A percentile compares a stretch with the other conserved stretches of the same genome.
phyloP scores from a whole-genome alignment of 2,113 vertebrate genomes.

The Oncorhynchus tshawytscha region DNA sequence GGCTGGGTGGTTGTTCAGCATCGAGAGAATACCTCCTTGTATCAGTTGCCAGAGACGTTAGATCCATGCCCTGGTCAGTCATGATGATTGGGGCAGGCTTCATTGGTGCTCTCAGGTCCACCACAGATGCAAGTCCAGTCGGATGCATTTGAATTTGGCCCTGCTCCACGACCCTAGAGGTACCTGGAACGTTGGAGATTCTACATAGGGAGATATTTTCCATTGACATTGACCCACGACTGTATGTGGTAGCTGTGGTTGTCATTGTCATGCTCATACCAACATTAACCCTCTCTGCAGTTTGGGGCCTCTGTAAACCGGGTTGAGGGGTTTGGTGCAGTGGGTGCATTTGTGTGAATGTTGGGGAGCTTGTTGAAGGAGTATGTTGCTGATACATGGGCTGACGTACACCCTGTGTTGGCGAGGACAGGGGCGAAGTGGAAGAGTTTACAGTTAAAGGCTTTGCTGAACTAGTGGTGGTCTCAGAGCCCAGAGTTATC shows the following conservation, averaged over 20 bases:
- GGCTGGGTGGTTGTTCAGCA: conserved; percentile 79
- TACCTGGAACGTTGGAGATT: conserved; percentile 86
- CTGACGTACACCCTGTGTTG: conserved; percentile 79
- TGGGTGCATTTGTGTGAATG: conserved; percentile 71
- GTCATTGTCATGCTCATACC: conserved; percentile 63
- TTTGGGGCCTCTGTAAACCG: conserved; percentile 71
- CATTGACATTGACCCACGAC: conserved; percentile 79
- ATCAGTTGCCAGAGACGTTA: conserved; percentile 92
- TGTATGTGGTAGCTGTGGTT: conserved; percentile 70
- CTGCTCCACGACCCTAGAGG: conserved; percentile 80
- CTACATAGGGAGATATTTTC: conserved; percentile 91
- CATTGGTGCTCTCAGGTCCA: conserved; percentile 87
- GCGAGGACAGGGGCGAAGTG: conserved; percentile 86
- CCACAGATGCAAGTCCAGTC: conserved; percentile 76
- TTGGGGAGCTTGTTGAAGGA: conserved; percentile 65
- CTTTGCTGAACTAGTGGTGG: conserved; percentile 79
- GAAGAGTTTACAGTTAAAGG: conserved; percentile 81
- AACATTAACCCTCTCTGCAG: conserved; percentile 71
- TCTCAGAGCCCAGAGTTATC: conserved; percentile 83
- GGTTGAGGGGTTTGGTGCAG: conserved; percentile 65
- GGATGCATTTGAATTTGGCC: conserved; percentile 75
- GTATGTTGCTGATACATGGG: conserved; percentile 76
- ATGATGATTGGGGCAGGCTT: conserved; percentile 93
- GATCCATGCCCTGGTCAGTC: conserved; percentile 97
- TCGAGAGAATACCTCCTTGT: conserved; percentile 88